Evolutionary conservation across 2,888 invertebrate genomes (phyloP).

Genomic region (Hyposoter dolosus): DNA sequence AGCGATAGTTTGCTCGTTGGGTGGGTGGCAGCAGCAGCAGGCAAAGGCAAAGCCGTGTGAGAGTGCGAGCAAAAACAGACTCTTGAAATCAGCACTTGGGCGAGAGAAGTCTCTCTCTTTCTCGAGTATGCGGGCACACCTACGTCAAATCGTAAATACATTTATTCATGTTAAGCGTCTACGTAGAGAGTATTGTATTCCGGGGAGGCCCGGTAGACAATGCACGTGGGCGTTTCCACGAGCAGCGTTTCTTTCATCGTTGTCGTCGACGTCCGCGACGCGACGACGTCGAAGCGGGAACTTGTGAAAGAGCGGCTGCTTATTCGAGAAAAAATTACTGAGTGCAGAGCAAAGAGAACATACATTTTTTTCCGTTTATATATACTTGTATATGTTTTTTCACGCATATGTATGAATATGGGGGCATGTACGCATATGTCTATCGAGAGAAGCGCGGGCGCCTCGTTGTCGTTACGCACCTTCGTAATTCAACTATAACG

Average conservation of each 20-base stretch:
- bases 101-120: slow-evolving; percentile 11
- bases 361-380: neutral
- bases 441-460: slow-evolving; percentile 54
- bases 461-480: slow-evolving; percentile 67
- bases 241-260: slow-evolving; percentile 75
- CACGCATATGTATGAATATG: neutral
- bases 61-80: slow-evolving; percentile 34
- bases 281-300: slow-evolving; percentile 45
- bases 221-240: slow-evolving; percentile 82
- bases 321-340: slow-evolving; percentile 42
- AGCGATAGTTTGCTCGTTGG: slow-evolving; percentile 61
- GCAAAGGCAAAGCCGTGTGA: slow-evolving; percentile 28
- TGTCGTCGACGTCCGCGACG: slow-evolving; percentile 68
- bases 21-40: slow-evolving; percentile 52
- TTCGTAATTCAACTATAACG: slow-evolving; percentile 65
- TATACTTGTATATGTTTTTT: neutral
- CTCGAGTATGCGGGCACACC: slow-evolving; percentile 71
- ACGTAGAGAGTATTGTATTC: slow-evolving; percentile 83
- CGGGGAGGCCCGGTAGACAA: slow-evolving; percentile 80
- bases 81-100: slow-evolving; percentile 50
- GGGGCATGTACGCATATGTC: slow-evolving; percentile 34
- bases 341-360: slow-evolving; percentile 49
- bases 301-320: slow-evolving; percentile 32
- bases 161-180: slow-evolving; percentile 82
- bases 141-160: slow-evolving; percentile 81